Percentiles rank a stretch among this genome's conserved stretches.
phyloP scores from a whole-genome alignment of 2,888 invertebrate genomes.

The Xestoiulus laeticollis region DNA sequence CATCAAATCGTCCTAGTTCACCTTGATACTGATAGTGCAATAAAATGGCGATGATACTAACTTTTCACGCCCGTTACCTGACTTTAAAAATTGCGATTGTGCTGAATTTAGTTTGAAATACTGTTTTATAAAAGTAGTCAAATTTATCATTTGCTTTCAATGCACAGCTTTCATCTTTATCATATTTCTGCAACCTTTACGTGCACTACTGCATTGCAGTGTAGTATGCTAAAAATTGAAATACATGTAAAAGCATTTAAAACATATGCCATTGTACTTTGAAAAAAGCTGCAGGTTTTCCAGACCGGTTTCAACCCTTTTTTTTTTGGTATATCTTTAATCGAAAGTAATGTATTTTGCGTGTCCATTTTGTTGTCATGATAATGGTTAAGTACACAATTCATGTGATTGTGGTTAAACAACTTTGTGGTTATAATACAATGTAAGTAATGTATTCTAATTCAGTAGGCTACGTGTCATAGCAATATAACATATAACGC shows the following conservation, averaged over 20 bases:
- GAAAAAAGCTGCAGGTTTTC: not conserved
- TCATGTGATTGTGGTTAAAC: not conserved
- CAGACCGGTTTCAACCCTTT: not conserved
- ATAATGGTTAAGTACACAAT: not conserved
- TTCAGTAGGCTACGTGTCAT: not conserved
- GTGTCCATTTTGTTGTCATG: not conserved
- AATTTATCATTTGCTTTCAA: not conserved
- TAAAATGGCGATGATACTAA: too few species aligned
- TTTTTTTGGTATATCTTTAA: not conserved
- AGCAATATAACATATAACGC: not conserved
- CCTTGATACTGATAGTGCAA: too few species aligned
- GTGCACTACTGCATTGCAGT: not conserved
- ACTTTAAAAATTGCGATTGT: too few species aligned
- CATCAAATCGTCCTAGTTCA: too few species aligned
- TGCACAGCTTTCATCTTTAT: not conserved
- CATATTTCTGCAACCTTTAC: not conserved
- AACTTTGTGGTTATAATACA: not conserved
- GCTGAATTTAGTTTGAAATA: not conserved
- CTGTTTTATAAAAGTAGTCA: not conserved
- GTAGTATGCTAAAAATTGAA: not conserved
- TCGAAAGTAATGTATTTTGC: conserved; percentile 14
- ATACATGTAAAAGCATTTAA: not conserved
- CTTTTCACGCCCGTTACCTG: too few species aligned
- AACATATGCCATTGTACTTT: not conserved
- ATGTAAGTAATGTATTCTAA: not conserved